Percentiles rank a stretch among this genome's conserved stretches.
These are phyloP conservation scores for Notechis scutatus DNA, from an alignment of 2,113 vertebrate genomes.

Conservation along the genomic window DNA sequence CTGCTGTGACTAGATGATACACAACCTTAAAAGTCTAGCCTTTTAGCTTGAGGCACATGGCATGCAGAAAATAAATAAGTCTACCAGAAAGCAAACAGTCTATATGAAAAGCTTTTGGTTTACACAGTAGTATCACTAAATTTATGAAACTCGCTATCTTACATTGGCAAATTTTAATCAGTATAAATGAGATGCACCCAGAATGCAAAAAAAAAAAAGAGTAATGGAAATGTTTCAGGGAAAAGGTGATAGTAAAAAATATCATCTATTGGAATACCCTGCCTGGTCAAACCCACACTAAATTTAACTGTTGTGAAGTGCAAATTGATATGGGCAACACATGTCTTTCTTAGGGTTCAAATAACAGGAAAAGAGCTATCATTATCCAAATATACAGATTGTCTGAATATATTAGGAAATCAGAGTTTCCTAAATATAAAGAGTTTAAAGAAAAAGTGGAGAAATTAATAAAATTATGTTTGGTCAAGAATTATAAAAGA, in stretches of 20 bases:
- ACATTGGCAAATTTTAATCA: neutral
- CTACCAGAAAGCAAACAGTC: constrained; percentile 2
- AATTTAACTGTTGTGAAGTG: neutral
- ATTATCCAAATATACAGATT: neutral
- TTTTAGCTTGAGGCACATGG: neutral
- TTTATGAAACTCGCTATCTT: neutral
- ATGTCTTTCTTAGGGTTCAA: neutral
- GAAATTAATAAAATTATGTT: neutral
- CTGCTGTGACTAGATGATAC: constrained; percentile 21
- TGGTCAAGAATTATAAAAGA: neutral
- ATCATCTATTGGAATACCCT: neutral
- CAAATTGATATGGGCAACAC: neutral
- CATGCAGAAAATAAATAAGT: neutral
- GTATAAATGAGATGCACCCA: neutral
- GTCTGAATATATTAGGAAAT: neutral
- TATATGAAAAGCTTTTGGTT: neutral
- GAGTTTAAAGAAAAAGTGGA: neutral
- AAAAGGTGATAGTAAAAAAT: constrained; percentile 46
- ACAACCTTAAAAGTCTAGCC: neutral
- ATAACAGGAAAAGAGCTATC: neutral
- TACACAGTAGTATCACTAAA: neutral
- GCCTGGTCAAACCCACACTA: neutral
- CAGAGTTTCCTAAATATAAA: neutral
- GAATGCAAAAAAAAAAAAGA: constrained; percentile 5
- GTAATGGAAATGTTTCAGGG: constrained; percentile 8